Evolutionary conservation across 2,888 invertebrate genomes (phyloP), one percentile per base, ranked within the genome.

Genomic region (Dicranocentrus wangi): DNA sequence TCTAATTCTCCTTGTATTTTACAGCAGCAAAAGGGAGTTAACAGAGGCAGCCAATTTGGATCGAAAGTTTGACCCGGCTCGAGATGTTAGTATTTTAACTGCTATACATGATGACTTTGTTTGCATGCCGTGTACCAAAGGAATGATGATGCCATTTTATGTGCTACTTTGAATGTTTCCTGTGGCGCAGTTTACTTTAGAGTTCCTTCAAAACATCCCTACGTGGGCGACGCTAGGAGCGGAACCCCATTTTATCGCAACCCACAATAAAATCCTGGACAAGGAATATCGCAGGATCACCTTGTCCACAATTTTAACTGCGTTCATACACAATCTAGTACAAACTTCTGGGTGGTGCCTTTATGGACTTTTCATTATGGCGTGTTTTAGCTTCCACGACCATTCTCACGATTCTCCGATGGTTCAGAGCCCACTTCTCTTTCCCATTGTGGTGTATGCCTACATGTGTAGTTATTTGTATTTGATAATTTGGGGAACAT

Each of bases 221-320:
- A 66, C 75, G 0, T 75, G 75, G 75, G 32, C 66, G 28, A 53
- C 70, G 7, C 61, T 79, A 1, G 78, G 78, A 51, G 65, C 75
- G 5, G 82, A 79, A 21, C 1, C 58, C 1, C 17, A 71, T 39
- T 79, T 65, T 42, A 66, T 82, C 10, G 23, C 21, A 0, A 39
- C 73, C 7, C 79, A 79, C 28, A 60, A 32, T 13, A 70, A 75
- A 23, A 17, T 25, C 0, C 19, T 82, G 28, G 25, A 47, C 7
- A 53, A 21, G 19, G 55, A 70, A 25, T 79, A 70, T 21, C 23
- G 7, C 15, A 43, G 19, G 2, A 25, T 66, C 15, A 55, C 42
- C 3, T 0, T 25, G 8, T 58, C 42, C 10, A 21, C 19, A 42
- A 27, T 43, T n/a, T 17, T 17, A 8, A 25, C 42, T 0, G 17